Evolutionary conservation across 2,797 vertebrate genomes (phyloP), one percentile per base, ranked within the genome.

Genomic region (Mastacembelus armatus): DNA sequence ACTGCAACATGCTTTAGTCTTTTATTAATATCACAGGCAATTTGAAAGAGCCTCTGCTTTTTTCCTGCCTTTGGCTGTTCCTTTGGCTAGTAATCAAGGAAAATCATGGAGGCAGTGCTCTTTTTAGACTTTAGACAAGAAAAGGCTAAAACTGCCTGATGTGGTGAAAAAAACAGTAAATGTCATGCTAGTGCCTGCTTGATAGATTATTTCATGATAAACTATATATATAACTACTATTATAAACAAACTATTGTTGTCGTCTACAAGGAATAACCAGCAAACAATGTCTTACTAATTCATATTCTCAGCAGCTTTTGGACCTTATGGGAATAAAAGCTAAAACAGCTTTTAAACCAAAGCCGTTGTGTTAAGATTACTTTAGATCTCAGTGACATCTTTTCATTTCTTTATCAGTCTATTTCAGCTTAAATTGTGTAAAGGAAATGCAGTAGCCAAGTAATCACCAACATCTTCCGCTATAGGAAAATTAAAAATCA

Each of bases 41-140:
- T 35, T 49, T 55, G 26, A 40, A n/a, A n/a, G n/a, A 16, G 42
- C 12, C 11, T 1, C 7, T 35, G 60, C 63, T 74, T 35, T 51
- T 65, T 16, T 33, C 49, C 33, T 21, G 32, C 58, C 44, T 67
- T 52, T 19, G 24, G 19, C 59, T 65, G n/a, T 63, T 49, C 32
- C 32, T 49, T 69, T 24, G 1, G 18, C 36, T 27, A 45, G 40
- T 56, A 66, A 66, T 79, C 65, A 79, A 66, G 61, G 56, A 70
- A 77, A 73, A 78, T 85, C 66, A 83, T 85, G 74, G 78, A 80
- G 77, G 69, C 63, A 48, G 67, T 43, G 80, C 54, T 80, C 83
- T 90, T 88, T 79, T 74, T 61, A 48, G 68, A 70, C 50, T 68
- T 71, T 26, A 77, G 74, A 87, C 76, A 72, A 36, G 75, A 79